Evolutionary conservation across 2,113 vertebrate genomes (phyloP).

Genomic region (Chroicocephalus ridibundus): DNA sequence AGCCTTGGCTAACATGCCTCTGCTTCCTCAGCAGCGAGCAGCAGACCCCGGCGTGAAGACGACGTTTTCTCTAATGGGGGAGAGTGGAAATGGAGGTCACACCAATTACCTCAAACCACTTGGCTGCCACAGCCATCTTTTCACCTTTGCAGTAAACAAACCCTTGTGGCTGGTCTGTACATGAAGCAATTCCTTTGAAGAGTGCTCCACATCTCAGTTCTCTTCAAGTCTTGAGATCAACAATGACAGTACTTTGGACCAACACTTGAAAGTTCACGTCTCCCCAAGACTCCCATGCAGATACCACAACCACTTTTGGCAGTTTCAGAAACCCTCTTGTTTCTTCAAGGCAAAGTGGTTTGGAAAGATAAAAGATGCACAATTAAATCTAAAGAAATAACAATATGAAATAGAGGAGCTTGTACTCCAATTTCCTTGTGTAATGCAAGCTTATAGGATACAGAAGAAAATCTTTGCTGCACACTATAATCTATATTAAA

Average conservation of each 20-base stretch:
- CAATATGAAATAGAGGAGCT: not conserved
- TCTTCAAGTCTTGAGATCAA: not conserved
- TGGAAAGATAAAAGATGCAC: constrained; percentile 33
- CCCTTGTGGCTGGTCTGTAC: not conserved
- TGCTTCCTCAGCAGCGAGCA: not conserved
- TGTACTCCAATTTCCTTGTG: constrained; percentile 15
- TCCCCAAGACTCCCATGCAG: not conserved
- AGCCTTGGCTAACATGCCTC: not conserved
- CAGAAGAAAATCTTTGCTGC: constrained; percentile 59
- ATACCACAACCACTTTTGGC: not conserved
- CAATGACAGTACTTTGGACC: not conserved
- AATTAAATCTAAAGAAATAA: not conserved
- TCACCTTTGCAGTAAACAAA: not conserved
- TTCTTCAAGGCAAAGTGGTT: constrained; percentile 1
- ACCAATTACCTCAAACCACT: not conserved
- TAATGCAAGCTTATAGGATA: constrained; percentile 27
- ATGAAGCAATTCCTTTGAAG: not conserved
- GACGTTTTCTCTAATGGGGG: not conserved
- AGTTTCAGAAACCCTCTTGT: constrained; percentile 31
- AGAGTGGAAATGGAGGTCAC: not conserved
- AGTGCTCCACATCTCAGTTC: not conserved
- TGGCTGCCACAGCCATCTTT: not conserved
- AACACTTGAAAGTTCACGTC: not conserved
- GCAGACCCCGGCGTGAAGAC: not conserved
- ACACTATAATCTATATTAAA: not conserved